Base-by-base conservation (phyloP, 2,888 invertebrate species). In the Lasioglossum vierecki region DNA sequence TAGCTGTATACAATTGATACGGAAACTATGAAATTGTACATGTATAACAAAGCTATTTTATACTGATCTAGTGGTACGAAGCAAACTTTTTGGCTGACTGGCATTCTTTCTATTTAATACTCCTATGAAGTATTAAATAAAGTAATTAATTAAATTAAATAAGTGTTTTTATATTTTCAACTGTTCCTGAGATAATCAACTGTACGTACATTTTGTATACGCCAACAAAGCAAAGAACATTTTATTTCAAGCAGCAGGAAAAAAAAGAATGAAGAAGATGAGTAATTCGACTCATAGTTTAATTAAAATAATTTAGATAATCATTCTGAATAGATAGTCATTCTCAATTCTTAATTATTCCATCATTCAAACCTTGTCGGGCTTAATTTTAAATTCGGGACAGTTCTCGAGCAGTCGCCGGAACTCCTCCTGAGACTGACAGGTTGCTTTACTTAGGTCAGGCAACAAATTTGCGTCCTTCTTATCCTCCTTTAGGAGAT, bases 331-430 rank as follows among this genome's bases (percentile, higher is more conserved):
- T 53, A 53, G 44, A n/a, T 53, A 6, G 49, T 49, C 26, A 57
- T 44, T 82, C 35, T 18, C 18, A 70, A 63, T 44, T 81, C 35
- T 6, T 35, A 30, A 30, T 35, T 39, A 78, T 41, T 44, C 11
- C 6, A 71, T 70, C 35, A 71, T 53, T 74, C 80, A 85, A 95
- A 97, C 98, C 96, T 98, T 98, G 93, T 98, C 98, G 0, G 98
- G 97, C 89, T 98, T 97, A 90, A 98, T 98, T 95, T 98, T 98
- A 93, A 97, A 98, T 94, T 99, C 98, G 0, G 98, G 98, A 18
- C 98, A 97, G 95, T 98, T 98, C 92, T 98, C 98, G 94, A 98
- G 96, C 74, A 98, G 96, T 83, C 97, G 97, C 91, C 97, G 96
- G 90, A 98, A 98, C 93, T 99, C 98, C 92, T 98, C 98, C 86